A percentile compares a stretch with the other conserved stretches of the same genome.
These are phyloP conservation scores for Julus scandinavius DNA, from an alignment of 2,888 invertebrate genomes.

Conservation along the genomic window DNA sequence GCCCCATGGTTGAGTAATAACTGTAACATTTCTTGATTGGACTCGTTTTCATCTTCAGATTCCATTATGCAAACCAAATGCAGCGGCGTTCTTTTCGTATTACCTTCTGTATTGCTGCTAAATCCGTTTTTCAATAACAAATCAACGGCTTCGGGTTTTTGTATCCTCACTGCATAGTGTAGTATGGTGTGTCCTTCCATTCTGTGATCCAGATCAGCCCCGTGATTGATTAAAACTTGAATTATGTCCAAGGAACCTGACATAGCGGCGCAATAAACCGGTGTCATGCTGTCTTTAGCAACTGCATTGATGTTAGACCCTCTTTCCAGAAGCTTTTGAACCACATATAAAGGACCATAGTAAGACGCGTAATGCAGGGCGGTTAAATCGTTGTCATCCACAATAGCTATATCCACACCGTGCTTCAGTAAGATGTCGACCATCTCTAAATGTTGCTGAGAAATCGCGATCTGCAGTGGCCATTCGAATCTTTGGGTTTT, in stretches of 20 bases:
- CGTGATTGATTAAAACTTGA: constrained; percentile 70
- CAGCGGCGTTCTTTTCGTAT: background rate
- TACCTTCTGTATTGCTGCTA: background rate
- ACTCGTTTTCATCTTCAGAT: background rate
- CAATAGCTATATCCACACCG: background rate
- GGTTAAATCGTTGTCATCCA: background rate
- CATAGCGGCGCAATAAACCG: constrained; percentile 71
- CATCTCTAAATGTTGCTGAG: background rate
- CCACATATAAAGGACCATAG: background rate
- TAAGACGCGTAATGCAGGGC: background rate
- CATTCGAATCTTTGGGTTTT: background rate
- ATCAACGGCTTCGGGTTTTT: background rate
- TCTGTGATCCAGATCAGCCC: constrained; percentile 75
- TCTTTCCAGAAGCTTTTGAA: background rate
- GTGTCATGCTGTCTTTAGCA: constrained; percentile 60
- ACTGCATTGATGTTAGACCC: background rate
- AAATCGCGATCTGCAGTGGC: background rate
- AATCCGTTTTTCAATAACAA: constrained; percentile 37
- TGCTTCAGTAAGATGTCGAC: background rate
- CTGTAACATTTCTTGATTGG: background rate
- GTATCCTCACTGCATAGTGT: background rate
- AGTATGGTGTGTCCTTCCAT: constrained; percentile 62
- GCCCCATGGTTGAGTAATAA: background rate
- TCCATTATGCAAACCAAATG: background rate
- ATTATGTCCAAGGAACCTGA: constrained; percentile 67